Percentiles rank a stretch among this genome's conserved stretches.
Conservation (phyloP, 1,140 invertebrate species). For the Drosophila neocordata region DNA sequence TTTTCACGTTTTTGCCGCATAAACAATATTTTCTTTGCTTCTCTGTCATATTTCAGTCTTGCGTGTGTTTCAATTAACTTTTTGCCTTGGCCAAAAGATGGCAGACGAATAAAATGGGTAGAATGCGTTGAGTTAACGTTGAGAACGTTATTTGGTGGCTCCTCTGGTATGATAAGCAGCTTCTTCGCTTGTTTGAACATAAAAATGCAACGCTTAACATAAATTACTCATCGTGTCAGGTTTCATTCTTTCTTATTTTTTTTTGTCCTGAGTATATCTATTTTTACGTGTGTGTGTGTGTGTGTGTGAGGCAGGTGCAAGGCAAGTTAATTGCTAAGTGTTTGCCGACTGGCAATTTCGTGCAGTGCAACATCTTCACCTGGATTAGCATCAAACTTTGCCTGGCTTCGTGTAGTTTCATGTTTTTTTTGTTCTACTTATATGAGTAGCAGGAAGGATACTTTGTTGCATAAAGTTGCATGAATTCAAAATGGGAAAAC, state of each 20-base stretch:
- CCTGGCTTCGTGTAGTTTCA: constrained; percentile 14
- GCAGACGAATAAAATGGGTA: constrained; percentile 37
- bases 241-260: constrained; percentile 22
- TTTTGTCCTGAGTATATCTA: background rate
- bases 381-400: constrained; percentile 75
- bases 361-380: constrained; percentile 41
- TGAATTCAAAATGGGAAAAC: constrained; percentile 43
- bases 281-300: constrained; percentile 15
- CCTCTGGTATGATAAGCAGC: constrained; percentile 68
- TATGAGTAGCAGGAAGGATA: constrained; percentile 24
- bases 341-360: constrained; percentile 58
- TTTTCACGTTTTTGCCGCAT: constrained; percentile 21
- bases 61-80: constrained; percentile 79
- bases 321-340: constrained; percentile 79
- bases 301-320: constrained; percentile 47
- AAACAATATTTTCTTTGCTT: constrained; percentile 29
- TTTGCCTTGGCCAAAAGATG: constrained; percentile 66
- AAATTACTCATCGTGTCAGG: constrained; percentile 75
- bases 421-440: constrained; percentile 23
- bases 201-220: constrained; percentile 78
- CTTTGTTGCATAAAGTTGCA: constrained; percentile 60
- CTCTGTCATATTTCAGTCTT: constrained; percentile 60
- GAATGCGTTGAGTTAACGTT: constrained; percentile 40
- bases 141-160: constrained; percentile 3
- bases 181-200: constrained; percentile 79